Base-by-base conservation (phyloP, 2,888 invertebrate genomes). In the Spodoptera littoralis region DNA sequence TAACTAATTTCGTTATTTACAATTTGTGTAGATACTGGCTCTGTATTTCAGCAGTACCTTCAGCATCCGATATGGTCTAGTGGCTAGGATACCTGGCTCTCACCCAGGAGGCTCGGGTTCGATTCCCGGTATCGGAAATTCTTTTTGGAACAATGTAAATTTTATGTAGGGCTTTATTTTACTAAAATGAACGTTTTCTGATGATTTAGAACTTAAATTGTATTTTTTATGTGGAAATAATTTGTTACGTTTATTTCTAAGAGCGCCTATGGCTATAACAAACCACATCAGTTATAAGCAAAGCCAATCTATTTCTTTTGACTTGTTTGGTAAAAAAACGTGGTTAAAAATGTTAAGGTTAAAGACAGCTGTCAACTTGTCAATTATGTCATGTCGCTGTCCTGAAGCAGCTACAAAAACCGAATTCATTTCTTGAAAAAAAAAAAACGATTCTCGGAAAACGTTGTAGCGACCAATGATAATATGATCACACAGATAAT, bases 21-120 rank as follows among this genome's bases (percentile, higher is more conserved):
- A 22, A 9, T 46, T 22, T 11, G 5, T 30, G 49, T 49, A 12
- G 13, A n/a, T 9, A 24, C 0, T 8, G n/a, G 36, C 13, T 24
- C 2, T 1, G 22, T 45, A 49, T 60, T 72, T 65, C 45, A 2
- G 9, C 0, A 0, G 0, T 0, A 0, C 0, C 0, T 0, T 0
- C 42, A 80, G 3, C 11, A 86, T 95, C 94, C 94, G 93, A 92
- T 95, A 95, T 95, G 94, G 95, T 95, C 95, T 95, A 95, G 95
- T 95, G 95, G 95, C 92, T 95, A 95, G 95, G 95, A 95, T 95
- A 95, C 92, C 95, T 95, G 95, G 95, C 90, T 95, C 90, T 95
- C 95, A 95, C 94, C 95, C 94, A 94, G 94, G 92, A 95, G 95
- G 95, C 95, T 94, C 95, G 95, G 95, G 95, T 95, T 95, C 95